phyloP scores from a whole-genome alignment of 1,140 invertebrate genomes.

The Cotesia vestalis region DNA sequence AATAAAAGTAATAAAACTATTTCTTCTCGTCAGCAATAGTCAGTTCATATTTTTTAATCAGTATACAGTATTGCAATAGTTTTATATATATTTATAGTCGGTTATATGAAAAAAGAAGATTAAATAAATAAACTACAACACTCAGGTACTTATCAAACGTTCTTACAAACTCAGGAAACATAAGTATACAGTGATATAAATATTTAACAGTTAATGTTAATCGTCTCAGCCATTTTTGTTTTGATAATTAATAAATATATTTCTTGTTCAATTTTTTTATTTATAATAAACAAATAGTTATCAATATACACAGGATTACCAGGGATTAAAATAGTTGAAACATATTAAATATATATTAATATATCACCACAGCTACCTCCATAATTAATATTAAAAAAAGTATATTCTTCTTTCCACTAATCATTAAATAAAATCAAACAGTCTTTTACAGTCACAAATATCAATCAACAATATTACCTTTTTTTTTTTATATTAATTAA shows the following conservation, averaged over 20 bases:
- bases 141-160: constrained; percentile 52
- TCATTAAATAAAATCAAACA: background rate
- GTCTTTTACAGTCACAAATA: background rate
- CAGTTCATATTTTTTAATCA: constrained; percentile 54
- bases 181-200: constrained; percentile 66
- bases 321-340: constrained; percentile 17
- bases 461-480: too few species aligned
- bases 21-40: constrained; percentile 64
- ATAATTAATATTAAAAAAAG: constrained; percentile 44
- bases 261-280: constrained; percentile 24
- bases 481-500: background rate
- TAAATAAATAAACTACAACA: constrained; percentile 21
- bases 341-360: constrained; percentile 41
- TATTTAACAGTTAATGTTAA: constrained; percentile 59
- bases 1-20: constrained; percentile 27
- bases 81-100: constrained; percentile 51
- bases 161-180: constrained; percentile 63
- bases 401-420: constrained; percentile 46
- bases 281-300: constrained; percentile 25
- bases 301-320: constrained; percentile 21
- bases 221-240: constrained; percentile 60
- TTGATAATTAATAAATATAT: constrained; percentile 24
- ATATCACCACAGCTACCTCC: constrained; percentile 63
- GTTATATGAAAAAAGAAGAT: constrained; percentile 2
- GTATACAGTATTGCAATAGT: constrained; percentile 67